Evolutionary conservation across 2,888 invertebrate species (phyloP).

Genomic region (Conchocele bisecta): DNA sequence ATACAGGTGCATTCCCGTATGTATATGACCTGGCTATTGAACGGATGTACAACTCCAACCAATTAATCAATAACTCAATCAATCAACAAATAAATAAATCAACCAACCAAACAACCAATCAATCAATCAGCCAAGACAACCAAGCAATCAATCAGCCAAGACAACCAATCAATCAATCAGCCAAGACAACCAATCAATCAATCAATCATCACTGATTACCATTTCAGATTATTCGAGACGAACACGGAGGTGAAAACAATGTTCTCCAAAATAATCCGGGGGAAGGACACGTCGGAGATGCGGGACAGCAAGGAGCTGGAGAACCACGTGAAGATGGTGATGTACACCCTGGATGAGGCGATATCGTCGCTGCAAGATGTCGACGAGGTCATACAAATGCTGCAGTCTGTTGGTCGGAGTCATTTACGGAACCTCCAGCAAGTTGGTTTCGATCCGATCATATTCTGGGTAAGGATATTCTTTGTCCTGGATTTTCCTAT

Average conservation of each 20-base stretch:
- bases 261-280: slow-evolving; percentile 60
- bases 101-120: too few species aligned
- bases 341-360: slow-evolving; percentile 94
- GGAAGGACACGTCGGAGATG: slow-evolving; percentile 89
- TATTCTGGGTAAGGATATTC: slow-evolving; percentile 95
- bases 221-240: slow-evolving; percentile 70
- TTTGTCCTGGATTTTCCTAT: too few species aligned
- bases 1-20: too few species aligned
- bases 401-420: slow-evolving; percentile 92
- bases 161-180: too few species aligned
- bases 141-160: too few species aligned
- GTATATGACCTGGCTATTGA: too few species aligned
- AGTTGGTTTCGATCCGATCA: slow-evolving; percentile 89
- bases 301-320: slow-evolving; percentile 91
- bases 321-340: slow-evolving; percentile 93
- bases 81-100: too few species aligned
- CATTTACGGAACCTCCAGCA: slow-evolving; percentile 91
- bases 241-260: slow-evolving; percentile 61
- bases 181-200: too few species aligned
- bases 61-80: too few species aligned
- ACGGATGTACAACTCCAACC: too few species aligned
- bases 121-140: too few species aligned
- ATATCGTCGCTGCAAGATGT: slow-evolving; percentile 94
- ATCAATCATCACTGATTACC: too few species aligned
- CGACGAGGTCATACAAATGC: slow-evolving; percentile 92